Conservation (phyloP, 1,140 invertebrate genomes). For the Brachystomella parvula region DNA sequence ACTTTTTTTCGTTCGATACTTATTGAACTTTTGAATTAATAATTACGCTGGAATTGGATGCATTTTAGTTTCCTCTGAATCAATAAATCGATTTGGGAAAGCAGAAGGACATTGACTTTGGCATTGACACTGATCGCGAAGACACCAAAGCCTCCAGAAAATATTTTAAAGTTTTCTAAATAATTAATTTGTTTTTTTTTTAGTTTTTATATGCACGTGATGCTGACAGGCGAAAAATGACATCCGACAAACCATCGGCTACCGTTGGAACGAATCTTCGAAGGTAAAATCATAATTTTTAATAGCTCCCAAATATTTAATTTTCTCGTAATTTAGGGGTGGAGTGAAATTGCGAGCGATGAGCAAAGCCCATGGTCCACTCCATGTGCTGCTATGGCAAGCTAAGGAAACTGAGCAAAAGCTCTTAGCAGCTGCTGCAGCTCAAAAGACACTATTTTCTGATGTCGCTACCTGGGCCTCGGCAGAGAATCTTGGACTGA, state of each 20-base stretch:
- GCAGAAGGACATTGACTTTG: constrained; percentile 3
- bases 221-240: background rate
- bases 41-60: too few species aligned
- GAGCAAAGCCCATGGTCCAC: constrained; percentile 47
- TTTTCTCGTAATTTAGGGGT: constrained; percentile 44
- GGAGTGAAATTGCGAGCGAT: constrained; percentile 49
- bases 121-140: background rate
- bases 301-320: background rate
- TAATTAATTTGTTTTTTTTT: background rate
- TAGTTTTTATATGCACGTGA: background rate
- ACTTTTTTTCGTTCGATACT: too few species aligned
- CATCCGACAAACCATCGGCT: constrained; percentile 17
- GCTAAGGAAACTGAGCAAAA: constrained; percentile 47
- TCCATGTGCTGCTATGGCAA: constrained; percentile 51
- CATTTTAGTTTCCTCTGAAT: background rate
- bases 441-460: constrained; percentile 48
- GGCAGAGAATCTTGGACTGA: constrained; percentile 49
- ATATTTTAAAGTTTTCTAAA: background rate
- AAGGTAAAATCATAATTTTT: background rate
- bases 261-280: constrained; percentile 5
- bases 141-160: background rate
- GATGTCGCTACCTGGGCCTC: constrained; percentile 50
- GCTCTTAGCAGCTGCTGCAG: constrained; percentile 46
- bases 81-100: background rate
- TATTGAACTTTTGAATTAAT: too few species aligned